phyloP scores from a whole-genome alignment of 2,113 vertebrate genomes.

The Pollimyrus isidori region DNA sequence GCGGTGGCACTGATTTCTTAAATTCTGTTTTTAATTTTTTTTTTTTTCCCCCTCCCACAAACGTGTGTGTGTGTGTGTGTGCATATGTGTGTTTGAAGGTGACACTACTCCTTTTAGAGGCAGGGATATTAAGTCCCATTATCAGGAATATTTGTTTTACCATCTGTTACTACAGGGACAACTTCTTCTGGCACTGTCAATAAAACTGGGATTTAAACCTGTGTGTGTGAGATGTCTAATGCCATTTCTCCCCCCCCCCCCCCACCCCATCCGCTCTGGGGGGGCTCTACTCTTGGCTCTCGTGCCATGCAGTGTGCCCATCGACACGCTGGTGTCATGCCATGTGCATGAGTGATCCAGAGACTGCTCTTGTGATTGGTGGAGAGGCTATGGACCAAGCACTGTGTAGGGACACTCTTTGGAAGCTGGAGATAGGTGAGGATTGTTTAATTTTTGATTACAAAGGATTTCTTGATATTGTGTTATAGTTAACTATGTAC shows the following conservation, averaged over 20 bases:
- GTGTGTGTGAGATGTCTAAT: too few species aligned
- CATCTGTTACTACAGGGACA: background rate
- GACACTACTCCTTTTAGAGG: background rate
- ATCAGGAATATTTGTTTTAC: background rate
- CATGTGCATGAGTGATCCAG: conserved; percentile 72
- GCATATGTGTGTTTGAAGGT: background rate
- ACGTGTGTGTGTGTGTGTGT: background rate
- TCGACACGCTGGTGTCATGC: conserved; percentile 70
- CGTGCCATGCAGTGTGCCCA: conserved; percentile 54
- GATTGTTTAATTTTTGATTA: background rate
- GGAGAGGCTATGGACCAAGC: conserved; percentile 61
- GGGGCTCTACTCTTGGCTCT: background rate
- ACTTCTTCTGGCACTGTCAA: background rate
- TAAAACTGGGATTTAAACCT: background rate
- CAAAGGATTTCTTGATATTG: background rate
- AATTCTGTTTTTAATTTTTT: too few species aligned
- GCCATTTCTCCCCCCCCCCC: too few species aligned
- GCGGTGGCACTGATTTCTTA: background rate
- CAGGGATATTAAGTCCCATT: background rate
- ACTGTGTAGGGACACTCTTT: conserved; percentile 64
- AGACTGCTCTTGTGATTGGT: conserved; percentile 73
- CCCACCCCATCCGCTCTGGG: too few species aligned
- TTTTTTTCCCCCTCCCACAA: too few species aligned
- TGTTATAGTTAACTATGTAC: background rate
- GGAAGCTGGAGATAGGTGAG: conserved; percentile 79